Conservation (phyloP, 2,888 invertebrate genomes). For the Pseudanteris insignis region DNA sequence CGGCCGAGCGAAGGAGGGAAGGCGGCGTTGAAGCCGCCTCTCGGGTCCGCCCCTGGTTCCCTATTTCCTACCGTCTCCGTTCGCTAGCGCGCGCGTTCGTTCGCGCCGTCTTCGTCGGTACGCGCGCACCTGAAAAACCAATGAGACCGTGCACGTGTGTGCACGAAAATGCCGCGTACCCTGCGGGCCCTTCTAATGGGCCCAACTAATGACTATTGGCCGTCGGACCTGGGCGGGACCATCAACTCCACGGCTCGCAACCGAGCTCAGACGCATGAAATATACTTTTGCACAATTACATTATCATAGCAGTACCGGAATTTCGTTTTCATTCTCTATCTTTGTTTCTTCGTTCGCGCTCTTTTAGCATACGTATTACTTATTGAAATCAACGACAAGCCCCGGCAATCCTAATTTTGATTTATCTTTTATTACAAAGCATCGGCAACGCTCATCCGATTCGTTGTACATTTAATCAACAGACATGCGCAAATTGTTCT, state of each 20-base stretch:
- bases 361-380: constrained; percentile 40
- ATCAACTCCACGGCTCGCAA: constrained; percentile 52
- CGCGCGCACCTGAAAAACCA: constrained; percentile 38
- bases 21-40: constrained; percentile 66
- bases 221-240: constrained; percentile 66
- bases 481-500: too few relatives aligned
- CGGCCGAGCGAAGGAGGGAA: constrained; percentile 62
- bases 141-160: constrained; percentile 42
- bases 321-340: constrained; percentile 29
- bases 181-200: constrained; percentile 63
- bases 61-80: constrained; percentile 40
- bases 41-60: constrained; percentile 62
- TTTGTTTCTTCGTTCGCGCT: neutral
- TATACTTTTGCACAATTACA: constrained; percentile 45
- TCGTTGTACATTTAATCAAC: too few relatives aligned
- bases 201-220: constrained; percentile 67
- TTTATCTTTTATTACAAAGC: constrained; percentile 44
- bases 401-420: constrained; percentile 37
- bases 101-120: constrained; percentile 25
- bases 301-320: constrained; percentile 40
- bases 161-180: constrained; percentile 56
- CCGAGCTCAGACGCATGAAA: constrained; percentile 39
- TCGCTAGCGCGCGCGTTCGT: constrained; percentile 6
- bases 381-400: constrained; percentile 41
- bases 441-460: too few relatives aligned